Conservation (phyloP, 2,888 invertebrate genomes). For the Machimus atricapillus region DNA sequence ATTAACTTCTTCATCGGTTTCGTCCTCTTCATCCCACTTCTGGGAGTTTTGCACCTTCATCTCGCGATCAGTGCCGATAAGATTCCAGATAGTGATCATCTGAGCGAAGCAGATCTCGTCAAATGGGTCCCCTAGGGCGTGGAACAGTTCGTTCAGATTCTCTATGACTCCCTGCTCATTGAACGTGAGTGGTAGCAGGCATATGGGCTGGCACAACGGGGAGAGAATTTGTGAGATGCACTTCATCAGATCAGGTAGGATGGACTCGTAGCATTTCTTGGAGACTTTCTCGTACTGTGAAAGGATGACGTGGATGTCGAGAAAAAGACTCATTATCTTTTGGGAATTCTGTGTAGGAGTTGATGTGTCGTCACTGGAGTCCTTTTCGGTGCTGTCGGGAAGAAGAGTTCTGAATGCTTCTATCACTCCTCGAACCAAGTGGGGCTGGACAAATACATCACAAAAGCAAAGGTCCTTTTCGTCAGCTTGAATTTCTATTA, state of each 20-base stretch:
- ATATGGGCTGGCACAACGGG: slow-evolving; percentile 55
- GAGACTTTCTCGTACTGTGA: slow-evolving; percentile 57
- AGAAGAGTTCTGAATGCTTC: slow-evolving; percentile 58
- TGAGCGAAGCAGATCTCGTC: slow-evolving; percentile 55
- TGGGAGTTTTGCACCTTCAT: slow-evolving; percentile 42
- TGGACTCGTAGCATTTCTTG: slow-evolving; percentile 52
- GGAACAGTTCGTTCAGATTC: slow-evolving; percentile 53
- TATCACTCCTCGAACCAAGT: slow-evolving; percentile 56
- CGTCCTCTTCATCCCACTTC: slow-evolving; percentile 46
- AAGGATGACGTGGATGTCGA: slow-evolving; percentile 60
- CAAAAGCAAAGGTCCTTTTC: slow-evolving; percentile 51
- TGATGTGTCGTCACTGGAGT: slow-evolving; percentile 48
- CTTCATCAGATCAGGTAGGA: slow-evolving; percentile 52
- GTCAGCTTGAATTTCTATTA: slow-evolving; percentile 51
- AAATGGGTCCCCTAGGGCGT: slow-evolving; percentile 58
- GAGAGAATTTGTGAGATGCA: slow-evolving; percentile 57
- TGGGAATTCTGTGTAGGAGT: slow-evolving; percentile 53
- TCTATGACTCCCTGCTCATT: slow-evolving; percentile 59
- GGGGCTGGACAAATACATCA: slow-evolving; percentile 56
- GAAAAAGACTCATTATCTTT: slow-evolving; percentile 59
- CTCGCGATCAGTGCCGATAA: slow-evolving; percentile 50
- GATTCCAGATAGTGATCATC: slow-evolving; percentile 56
- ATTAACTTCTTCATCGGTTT: slow-evolving; percentile 49
- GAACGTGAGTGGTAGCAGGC: slow-evolving; percentile 55
- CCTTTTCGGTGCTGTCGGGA: slow-evolving; percentile 46